Evolutionary conservation across 2,113 vertebrate species (phyloP).

Genomic region (Egretta garzetta): DNA sequence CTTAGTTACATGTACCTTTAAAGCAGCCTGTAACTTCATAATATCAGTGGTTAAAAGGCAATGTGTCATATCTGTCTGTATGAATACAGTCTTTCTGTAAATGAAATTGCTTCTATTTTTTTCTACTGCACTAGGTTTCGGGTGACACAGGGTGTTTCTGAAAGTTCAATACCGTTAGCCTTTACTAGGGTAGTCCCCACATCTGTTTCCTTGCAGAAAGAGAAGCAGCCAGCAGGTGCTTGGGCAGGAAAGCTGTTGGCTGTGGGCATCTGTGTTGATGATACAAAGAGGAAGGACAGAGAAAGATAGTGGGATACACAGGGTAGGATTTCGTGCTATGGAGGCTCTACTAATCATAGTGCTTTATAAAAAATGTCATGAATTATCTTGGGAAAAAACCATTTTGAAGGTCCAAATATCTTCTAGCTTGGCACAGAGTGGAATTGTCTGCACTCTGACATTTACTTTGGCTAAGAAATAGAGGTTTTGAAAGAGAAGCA

Average conservation of each 20-base stretch:
- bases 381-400: not conserved
- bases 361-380: not conserved
- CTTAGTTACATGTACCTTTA: not conserved
- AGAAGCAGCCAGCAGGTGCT: not conserved
- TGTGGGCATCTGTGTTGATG: not conserved
- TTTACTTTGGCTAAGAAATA: not conserved
- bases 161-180: not conserved
- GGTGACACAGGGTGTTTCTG: not conserved
- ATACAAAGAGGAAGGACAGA: not conserved
- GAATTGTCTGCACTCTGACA: not conserved
- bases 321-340: not conserved
- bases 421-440: not conserved
- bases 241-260: not conserved
- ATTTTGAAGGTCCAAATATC: not conserved
- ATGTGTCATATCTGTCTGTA: not conserved
- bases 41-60: constrained; percentile 23
- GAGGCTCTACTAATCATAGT: not conserved
- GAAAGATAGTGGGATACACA: not conserved
- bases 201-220: not conserved
- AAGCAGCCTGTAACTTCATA: constrained; percentile 14
- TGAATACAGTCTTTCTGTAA: not conserved
- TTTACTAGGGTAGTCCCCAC: not conserved
- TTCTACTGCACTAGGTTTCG: not conserved
- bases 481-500: not conserved
- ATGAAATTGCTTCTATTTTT: not conserved